A percentile compares a stretch with the other conserved stretches of the same genome.
phyloP scores from a whole-genome alignment of 2,888 invertebrate genomes.

The Parnassius mnemosyne region DNA sequence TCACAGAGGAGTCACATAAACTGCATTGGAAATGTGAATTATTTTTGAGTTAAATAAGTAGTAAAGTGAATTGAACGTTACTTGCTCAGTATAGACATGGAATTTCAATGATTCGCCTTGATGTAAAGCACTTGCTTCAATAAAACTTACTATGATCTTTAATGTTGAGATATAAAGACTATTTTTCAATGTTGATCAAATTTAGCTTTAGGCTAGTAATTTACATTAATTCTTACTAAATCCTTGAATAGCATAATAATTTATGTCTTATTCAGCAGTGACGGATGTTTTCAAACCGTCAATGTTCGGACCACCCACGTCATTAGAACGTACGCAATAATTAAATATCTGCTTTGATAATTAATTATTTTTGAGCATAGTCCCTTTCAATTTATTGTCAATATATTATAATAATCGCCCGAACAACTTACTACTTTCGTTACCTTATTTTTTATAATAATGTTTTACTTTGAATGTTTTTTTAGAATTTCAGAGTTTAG shows the following conservation, averaged over 20 bases:
- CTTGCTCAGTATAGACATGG: not conserved
- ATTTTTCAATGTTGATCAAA: constrained; percentile 1
- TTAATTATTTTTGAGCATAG: too few relatives aligned
- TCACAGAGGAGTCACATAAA: constrained; percentile 12
- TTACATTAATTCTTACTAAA: constrained; percentile 32
- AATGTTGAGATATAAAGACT: constrained; percentile 4
- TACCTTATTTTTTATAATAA: too few relatives aligned
- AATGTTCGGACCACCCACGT: constrained; percentile 37
- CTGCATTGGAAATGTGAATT: constrained; percentile 8
- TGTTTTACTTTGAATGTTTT: too few relatives aligned
- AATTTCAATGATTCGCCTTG: not conserved
- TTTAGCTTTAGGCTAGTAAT: constrained; percentile 24
- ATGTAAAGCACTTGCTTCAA: not conserved
- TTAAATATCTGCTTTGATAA: too few relatives aligned
- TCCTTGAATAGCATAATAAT: constrained; percentile 37
- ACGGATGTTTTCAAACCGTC: constrained; percentile 35
- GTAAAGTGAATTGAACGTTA: constrained; percentile 6
- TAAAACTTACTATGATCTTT: constrained; percentile 13
- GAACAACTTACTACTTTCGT: too few relatives aligned
- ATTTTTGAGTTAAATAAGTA: not conserved
- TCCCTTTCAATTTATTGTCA: too few relatives aligned
- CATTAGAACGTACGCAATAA: constrained; percentile 31
- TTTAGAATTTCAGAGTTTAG: too few relatives aligned
- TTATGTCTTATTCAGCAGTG: constrained; percentile 42
- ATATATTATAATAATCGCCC: too few relatives aligned